phyloP scores from a whole-genome alignment of 2,888 invertebrate species.

The Thysanoteuthis rhombus region DNA sequence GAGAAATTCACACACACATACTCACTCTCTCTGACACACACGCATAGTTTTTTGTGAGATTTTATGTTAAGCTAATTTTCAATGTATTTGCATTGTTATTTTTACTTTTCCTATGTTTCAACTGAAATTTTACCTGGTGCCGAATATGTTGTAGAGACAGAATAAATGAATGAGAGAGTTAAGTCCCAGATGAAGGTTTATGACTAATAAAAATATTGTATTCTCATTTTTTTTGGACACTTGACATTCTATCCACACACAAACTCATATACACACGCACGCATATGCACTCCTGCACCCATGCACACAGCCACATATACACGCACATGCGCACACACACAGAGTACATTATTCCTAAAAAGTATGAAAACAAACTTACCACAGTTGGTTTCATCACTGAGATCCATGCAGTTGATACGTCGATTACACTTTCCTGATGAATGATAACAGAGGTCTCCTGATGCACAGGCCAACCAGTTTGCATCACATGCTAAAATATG shows the following conservation, averaged over 20 bases:
- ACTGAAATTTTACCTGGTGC: no score
- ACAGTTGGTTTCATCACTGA: constrained; percentile 43
- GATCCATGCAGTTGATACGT: constrained; percentile 38
- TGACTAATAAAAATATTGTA: no score
- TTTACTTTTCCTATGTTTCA: no score
- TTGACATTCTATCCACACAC: neutral
- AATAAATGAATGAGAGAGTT: no score
- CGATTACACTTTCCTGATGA: constrained; percentile 40
- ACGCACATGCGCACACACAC: neutral
- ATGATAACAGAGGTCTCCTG: constrained; percentile 40
- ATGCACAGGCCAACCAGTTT: constrained; percentile 35
- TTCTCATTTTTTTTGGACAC: neutral
- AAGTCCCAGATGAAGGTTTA: no score
- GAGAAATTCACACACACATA: no score
- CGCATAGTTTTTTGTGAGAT: no score
- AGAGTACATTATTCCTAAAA: neutral
- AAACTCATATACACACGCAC: neutral
- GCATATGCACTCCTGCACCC: neutral
- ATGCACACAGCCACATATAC: neutral
- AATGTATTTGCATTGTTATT: no score
- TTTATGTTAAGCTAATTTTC: no score
- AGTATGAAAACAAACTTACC: constrained; percentile 36
- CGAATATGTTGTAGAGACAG: no score
- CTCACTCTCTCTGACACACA: no score
- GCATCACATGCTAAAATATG: constrained; percentile 38